phyloP scores from a whole-genome alignment of 2,888 invertebrate species.

The Scrobipalpa costella region DNA sequence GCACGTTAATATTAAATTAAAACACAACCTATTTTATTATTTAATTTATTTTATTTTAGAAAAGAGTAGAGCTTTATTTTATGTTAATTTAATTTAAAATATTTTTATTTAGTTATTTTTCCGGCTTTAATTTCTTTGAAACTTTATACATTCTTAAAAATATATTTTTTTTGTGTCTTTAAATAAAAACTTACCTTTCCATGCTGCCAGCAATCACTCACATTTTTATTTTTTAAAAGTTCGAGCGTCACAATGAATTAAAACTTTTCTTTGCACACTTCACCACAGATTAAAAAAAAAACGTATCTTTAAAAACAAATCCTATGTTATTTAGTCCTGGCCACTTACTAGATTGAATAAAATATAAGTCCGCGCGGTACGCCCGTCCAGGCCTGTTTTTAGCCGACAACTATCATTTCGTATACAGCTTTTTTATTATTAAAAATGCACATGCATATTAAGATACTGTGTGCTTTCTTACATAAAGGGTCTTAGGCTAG shows the following conservation, averaged over 20 bases:
- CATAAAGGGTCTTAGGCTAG: background rate
- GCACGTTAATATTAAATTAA: too few relatives aligned
- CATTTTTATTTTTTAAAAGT: background rate
- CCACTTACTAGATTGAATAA: background rate
- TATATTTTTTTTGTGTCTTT: background rate
- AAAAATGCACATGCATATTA: background rate
- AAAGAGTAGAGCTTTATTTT: too few relatives aligned
- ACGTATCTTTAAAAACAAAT: too few relatives aligned
- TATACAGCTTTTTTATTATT: background rate
- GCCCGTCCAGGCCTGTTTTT: background rate
- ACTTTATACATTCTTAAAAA: background rate
- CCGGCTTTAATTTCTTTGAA: conserved; percentile 18
- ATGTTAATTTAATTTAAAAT: too few relatives aligned
- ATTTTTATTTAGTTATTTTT: too few relatives aligned
- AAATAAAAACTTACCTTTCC: background rate
- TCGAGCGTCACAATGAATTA: background rate
- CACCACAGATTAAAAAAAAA: too few relatives aligned
- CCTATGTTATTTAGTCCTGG: background rate
- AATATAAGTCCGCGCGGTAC: background rate
- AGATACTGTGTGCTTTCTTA: background rate
- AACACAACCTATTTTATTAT: too few relatives aligned
- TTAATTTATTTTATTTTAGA: too few relatives aligned
- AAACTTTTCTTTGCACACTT: too few relatives aligned
- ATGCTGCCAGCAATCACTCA: background rate
- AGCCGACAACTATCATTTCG: background rate